Evolutionary conservation across 2,113 vertebrate genomes (phyloP).

Genomic region (Chaetorhynchus papuensis): DNA sequence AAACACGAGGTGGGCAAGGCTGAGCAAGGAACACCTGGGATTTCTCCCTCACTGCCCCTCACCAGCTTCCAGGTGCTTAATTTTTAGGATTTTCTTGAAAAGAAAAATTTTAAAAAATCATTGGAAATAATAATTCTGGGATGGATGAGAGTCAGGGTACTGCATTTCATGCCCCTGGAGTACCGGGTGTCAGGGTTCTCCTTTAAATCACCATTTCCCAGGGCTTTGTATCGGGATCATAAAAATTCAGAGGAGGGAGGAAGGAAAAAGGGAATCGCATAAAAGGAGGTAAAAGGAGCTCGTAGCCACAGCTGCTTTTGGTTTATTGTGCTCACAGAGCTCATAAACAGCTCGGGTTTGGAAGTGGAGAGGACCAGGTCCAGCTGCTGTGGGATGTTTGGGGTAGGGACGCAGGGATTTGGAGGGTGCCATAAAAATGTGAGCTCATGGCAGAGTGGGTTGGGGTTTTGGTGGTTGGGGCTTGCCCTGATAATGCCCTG

Average conservation of each 20-base stretch:
- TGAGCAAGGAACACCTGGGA: constrained; percentile 39
- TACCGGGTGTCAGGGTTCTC: background rate
- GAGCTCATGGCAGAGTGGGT: accelerated
- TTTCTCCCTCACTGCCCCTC: background rate
- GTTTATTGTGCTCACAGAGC: background rate
- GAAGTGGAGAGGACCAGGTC: background rate
- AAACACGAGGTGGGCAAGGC: background rate
- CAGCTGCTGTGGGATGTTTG: background rate
- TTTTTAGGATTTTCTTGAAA: background rate
- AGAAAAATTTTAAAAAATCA: background rate
- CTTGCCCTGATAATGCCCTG: background rate
- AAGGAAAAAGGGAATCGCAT: background rate
- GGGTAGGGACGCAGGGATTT: background rate
- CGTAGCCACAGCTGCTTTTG: constrained; percentile 4
- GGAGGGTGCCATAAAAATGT: background rate
- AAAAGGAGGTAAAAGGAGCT: background rate
- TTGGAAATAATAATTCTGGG: background rate
- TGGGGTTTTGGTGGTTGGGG: background rate
- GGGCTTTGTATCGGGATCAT: background rate
- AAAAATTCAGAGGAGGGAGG: background rate
- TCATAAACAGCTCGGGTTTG: background rate
- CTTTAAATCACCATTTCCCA: background rate
- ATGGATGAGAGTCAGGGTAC: background rate
- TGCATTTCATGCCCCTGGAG: background rate
- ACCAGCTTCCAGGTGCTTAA: background rate